Base-by-base conservation (phyloP, 2,888 invertebrate genomes). In the Papilio elwesi region DNA sequence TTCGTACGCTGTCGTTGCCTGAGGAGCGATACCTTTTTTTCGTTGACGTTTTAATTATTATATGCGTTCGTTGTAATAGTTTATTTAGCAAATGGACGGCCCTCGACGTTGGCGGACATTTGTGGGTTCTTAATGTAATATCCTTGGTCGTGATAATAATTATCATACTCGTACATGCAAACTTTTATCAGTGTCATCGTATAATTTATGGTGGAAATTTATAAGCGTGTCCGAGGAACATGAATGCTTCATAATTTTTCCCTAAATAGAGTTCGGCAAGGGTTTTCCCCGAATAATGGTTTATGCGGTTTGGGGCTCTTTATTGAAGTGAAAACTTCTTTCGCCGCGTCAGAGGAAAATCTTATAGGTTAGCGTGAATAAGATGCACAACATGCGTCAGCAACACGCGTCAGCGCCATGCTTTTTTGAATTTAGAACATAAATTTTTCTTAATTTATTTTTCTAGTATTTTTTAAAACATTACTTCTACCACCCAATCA, bases 41-140 rank as follows among this genome's bases (percentile, higher is more conserved):
- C 59, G 69, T 73, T 87, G 86, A 87, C 84, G 82, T 81, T 88
- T 89, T 88, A 88, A 90, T 91, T 85, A 89, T 87, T 87, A 87
- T 88, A 88, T 83, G 81, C 75, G 80, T 81, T 80, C 78, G 80
- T 79, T 80, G 79, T 82, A 74, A 81, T 82, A 78, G 82, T 82
- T 80, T 80, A 77, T 79, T 86, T 82, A 82, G 82, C 77, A 82
- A 85, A 85, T 85, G 83, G 78, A 82, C 55, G 26, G 53, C 16
- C 49, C 71, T 76, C 16, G 38, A 15, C 53, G 36, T 16, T 43
- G 43, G 26, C 49, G 49, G 64, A 43, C 49, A 51, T 70, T 57
- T 51, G 57, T 71, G 57, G 15, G 49, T 57, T 38, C 65, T 65
- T 57, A 66, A 64, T 71, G 66, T 71, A 70, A 53, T 72, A 53